Base-by-base conservation (phyloP, 92 coral and sea anemone genomes). In the Zoanthus sansibaricus region DNA sequence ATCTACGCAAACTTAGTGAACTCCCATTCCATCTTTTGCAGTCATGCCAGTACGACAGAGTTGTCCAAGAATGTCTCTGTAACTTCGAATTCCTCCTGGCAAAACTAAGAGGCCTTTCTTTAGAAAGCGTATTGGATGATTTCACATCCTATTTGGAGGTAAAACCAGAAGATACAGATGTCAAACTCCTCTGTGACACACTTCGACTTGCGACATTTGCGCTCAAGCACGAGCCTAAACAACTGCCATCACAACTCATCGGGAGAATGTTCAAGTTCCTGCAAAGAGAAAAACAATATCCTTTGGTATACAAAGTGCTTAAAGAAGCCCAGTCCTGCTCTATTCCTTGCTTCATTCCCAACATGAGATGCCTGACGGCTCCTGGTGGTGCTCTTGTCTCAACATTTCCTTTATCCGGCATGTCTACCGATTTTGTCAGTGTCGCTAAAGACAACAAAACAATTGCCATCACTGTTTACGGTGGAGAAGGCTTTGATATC, bases 351-450 rank as follows among this genome's bases (percentile, higher is more conserved):
- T 97, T 97, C 56, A 79, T 95, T 54, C 99, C 99, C 42, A 94
- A 97, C 80, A 21, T 87, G 88, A 97, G 93, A 88, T 97, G 96
- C 54, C 78, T 97, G 31, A 95, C 97, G 7, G 98, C 99, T 7
- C 98, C 99, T 13, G 99, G 99, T 2, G 99, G 99, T 11, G 95
- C 97, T 8, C 47, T 95, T 58, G 94, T 96, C 16, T 96, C 96
- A 37, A 89, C 99, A 18, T 93, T 97, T 58, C 89, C 92, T 10
- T 83, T 95, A 64, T 90, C 91, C 30, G 93, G 90, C 64, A 66
- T 72, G 17, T 68, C 30, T 25, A 71, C 76, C 8, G 98, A 97
- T 31, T 84, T 79, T 42, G 82, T 95, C 77, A 95, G 98, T 89
- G 85, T 97, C 71, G 98, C 92, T 10, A 93, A 79, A 32, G 99